Evolutionary conservation across 2,888 invertebrate species (phyloP).

Genomic region (Athrips mouffetella): DNA sequence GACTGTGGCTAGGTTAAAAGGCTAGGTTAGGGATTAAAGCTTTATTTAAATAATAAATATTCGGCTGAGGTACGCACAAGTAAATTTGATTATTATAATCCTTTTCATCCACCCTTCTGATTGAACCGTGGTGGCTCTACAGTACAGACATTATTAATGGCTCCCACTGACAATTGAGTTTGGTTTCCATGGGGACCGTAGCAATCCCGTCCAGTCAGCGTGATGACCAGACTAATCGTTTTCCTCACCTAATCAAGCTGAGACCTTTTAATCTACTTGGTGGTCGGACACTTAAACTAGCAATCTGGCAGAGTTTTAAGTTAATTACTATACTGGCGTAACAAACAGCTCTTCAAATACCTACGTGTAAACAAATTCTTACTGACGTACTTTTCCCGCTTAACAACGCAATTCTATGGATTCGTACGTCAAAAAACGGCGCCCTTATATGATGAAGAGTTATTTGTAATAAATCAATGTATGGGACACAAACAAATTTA

Average conservation of each 20-base stretch:
- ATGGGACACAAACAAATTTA: too few relatives aligned
- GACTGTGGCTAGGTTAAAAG: not conserved
- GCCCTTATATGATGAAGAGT: too few relatives aligned
- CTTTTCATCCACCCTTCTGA: not conserved
- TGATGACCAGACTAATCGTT: conserved; percentile 9
- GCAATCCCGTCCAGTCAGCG: conserved; percentile 1
- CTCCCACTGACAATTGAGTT: not conserved
- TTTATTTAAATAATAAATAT: not conserved
- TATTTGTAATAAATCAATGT: too few relatives aligned
- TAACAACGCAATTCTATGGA: not conserved
- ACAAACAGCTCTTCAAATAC: not conserved
- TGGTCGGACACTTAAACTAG: conserved; percentile 1
- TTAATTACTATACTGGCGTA: not conserved
- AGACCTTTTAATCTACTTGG: conserved; percentile 11
- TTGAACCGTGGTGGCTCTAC: too few relatives aligned
- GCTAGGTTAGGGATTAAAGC: not conserved
- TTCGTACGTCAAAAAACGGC: too few relatives aligned
- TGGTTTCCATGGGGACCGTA: conserved; percentile 5
- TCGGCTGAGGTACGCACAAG: too few relatives aligned
- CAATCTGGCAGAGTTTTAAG: conserved; percentile 11
- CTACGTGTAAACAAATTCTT: not conserved
- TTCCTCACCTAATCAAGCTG: conserved; percentile 7
- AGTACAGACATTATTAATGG: not conserved
- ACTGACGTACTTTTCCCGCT: not conserved
- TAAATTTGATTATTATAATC: not conserved